Percentiles rank a stretch among this genome's conserved stretches.
Conservation (phyloP, 2,113 vertebrate genomes). For the Ctenodactylus gundi region DNA sequence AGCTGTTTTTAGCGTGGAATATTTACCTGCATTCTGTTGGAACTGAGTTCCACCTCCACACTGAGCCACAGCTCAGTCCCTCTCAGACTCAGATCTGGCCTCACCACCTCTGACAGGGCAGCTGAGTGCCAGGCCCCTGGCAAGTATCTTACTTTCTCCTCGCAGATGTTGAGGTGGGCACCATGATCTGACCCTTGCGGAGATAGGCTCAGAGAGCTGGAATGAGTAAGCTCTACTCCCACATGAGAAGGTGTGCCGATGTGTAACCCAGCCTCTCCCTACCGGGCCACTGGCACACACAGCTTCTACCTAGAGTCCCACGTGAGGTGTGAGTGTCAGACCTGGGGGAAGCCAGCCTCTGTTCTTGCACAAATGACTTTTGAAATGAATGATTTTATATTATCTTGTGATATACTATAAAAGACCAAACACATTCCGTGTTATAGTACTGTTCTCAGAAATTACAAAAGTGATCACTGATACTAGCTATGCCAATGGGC, state of each 20-base stretch:
- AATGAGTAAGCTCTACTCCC: neutral
- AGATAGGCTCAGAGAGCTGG: neutral
- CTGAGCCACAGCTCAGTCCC: neutral
- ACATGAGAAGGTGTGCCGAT: neutral
- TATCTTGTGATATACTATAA: slow-evolving; percentile 5
- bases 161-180: neutral
- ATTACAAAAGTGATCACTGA: neutral
- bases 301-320: too few relatives aligned
- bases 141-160: neutral
- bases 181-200: neutral
- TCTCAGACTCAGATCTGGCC: neutral
- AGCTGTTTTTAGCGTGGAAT: neutral
- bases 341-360: neutral
- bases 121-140: neutral
- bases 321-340: neutral
- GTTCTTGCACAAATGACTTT: neutral
- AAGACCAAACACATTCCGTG: neutral
- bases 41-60: neutral
- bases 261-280: neutral
- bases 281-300: neutral
- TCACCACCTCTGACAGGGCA: neutral
- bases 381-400: neutral
- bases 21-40: neutral
- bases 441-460: neutral
- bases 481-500: neutral